Evolutionary conservation across 1,140 invertebrate genomes (phyloP).

Genomic region (Rhopalosiphum maidis): DNA sequence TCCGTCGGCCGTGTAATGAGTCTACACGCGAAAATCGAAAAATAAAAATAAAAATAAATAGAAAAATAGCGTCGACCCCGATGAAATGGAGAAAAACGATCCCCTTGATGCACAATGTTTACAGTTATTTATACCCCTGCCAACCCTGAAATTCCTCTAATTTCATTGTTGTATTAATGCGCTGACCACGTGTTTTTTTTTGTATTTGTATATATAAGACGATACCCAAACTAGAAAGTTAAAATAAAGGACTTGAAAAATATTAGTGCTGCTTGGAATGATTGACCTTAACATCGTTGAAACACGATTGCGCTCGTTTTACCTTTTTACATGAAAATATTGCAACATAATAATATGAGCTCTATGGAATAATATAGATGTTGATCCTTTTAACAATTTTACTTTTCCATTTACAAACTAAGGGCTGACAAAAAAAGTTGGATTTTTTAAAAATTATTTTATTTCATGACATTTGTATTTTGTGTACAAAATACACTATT

Average conservation of each 20-base stretch:
- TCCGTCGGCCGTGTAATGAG: conserved; percentile 30
- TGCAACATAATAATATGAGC: no score
- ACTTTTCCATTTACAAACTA: no score
- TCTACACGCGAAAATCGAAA: conserved; percentile 20
- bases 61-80: not conserved
- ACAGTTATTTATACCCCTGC: not conserved
- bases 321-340: no score
- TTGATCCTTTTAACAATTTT: no score
- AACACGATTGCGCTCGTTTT: no score
- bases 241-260: not conserved
- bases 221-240: not conserved
- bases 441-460: no score
- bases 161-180: not conserved
- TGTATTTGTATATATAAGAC: not conserved
- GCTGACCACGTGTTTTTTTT: not conserved
- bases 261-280: not conserved
- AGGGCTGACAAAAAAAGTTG: no score
- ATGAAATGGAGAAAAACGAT: not conserved
- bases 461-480: no score
- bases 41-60: conserved; percentile 17
- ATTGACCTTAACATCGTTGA: not conserved
- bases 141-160: not conserved
- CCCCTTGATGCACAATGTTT: not conserved
- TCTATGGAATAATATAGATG: no score
- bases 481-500: no score